Evolutionary conservation across 1,140 invertebrate species (phyloP).

Genomic region (Drosophila ogumai): DNA sequence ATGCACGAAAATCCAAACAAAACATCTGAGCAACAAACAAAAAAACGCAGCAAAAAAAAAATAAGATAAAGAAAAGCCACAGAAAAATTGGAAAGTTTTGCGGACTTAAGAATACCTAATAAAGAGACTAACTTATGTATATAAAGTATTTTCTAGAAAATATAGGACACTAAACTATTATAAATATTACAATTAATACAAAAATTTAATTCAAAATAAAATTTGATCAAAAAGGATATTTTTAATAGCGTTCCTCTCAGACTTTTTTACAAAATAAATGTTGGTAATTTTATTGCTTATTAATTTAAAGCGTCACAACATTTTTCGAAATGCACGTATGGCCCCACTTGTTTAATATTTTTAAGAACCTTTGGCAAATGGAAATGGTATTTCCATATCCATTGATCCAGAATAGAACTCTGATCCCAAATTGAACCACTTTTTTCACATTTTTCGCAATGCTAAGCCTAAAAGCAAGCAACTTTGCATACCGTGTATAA

Average conservation of each 20-base stretch:
- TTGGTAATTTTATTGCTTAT: not conserved
- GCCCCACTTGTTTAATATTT: too few relatives aligned
- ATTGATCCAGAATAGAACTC: not conserved
- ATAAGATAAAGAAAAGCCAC: conserved; percentile 12
- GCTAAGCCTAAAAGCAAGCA: not conserved
- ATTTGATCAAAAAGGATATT: not conserved
- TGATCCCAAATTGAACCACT: not conserved
- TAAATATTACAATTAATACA: fast-evolving
- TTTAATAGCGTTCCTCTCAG: too few relatives aligned
- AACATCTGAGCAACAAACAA: conserved; percentile 51
- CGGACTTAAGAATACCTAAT: conserved; percentile 16
- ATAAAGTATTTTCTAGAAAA: not conserved
- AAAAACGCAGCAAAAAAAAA: conserved; percentile 20
- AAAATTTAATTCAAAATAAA: not conserved
- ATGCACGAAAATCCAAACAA: conserved; percentile 81
- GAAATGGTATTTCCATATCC: not conserved
- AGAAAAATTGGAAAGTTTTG: conserved; percentile 3
- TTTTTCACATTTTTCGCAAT: not conserved
- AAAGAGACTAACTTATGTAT: not conserved
- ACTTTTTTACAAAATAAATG: too few relatives aligned
- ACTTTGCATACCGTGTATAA: conserved; percentile 23
- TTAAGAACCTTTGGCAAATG: not conserved
- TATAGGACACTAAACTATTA: not conserved
- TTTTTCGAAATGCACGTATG: not conserved
- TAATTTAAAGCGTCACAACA: not conserved